Evolutionary conservation across 2,797 vertebrate species (phyloP).

Genomic region (Thaleichthys pacificus): DNA sequence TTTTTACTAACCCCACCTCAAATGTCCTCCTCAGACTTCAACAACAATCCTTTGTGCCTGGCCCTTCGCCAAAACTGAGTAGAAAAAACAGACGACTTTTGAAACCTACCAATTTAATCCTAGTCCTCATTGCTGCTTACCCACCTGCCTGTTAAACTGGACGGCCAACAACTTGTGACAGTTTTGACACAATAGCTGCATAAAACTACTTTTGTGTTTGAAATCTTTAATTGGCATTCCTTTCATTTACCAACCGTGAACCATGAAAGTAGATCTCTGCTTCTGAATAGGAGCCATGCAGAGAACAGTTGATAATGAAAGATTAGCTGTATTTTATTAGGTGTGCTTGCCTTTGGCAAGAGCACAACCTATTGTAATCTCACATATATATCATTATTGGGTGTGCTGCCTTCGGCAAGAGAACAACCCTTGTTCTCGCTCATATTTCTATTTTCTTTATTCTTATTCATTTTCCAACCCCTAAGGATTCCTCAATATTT

Average conservation of each 20-base stretch:
- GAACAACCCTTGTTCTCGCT: too few species aligned
- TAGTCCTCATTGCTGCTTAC: background rate
- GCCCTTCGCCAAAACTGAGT: background rate
- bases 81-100: background rate
- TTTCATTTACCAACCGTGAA: constrained; percentile 4
- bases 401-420: too few species aligned
- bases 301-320: constrained; percentile 12
- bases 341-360: too few species aligned
- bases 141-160: background rate
- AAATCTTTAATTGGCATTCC: background rate
- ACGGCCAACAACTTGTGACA: background rate
- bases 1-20: too few species aligned
- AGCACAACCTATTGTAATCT: too few species aligned
- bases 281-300: background rate
- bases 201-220: background rate
- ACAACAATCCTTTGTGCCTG: background rate
- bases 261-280: background rate
- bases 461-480: too few species aligned
- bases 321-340: background rate
- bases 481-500: too few species aligned
- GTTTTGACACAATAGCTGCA: background rate
- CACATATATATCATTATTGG: too few species aligned
- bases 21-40: constrained; percentile 5
- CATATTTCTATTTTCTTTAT: too few species aligned
- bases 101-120: background rate